Conservation (phyloP, 2,888 invertebrate genomes). For the Epiblema foenella region DNA sequence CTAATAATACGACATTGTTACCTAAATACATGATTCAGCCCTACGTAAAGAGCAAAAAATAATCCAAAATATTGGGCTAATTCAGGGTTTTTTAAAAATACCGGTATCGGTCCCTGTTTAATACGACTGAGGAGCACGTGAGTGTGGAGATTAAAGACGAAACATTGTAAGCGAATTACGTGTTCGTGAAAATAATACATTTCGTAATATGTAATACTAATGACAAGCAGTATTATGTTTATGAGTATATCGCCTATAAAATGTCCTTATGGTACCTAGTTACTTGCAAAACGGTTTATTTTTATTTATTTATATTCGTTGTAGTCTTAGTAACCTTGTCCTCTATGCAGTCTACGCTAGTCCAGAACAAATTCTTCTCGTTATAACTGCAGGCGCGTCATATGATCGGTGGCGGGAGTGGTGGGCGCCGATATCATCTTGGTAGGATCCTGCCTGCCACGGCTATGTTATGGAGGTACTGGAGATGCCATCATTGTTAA, state of each 20-base stretch:
- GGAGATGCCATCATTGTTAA: constrained; percentile 35
- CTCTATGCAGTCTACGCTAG: not conserved
- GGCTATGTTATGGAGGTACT: constrained; percentile 13
- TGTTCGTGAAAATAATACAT: not conserved
- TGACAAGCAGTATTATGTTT: too few species aligned
- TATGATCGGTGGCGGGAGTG: not conserved
- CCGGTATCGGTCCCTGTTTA: too few species aligned
- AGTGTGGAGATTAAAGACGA: not conserved
- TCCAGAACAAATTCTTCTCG: not conserved
- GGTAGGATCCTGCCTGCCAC: constrained; percentile 24
- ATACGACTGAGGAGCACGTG: not conserved
- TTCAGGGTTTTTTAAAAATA: too few species aligned
- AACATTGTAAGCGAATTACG: not conserved
- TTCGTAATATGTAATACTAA: not conserved
- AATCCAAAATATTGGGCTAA: too few species aligned
- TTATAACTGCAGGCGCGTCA: not conserved
- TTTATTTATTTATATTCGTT: too few species aligned
- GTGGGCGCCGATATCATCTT: constrained; percentile 31
- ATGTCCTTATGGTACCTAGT: too few species aligned
- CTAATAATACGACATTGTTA: too few species aligned
- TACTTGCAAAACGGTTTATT: too few species aligned
- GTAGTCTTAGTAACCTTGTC: too few species aligned
- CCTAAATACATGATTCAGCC: too few species aligned
- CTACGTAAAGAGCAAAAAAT: too few species aligned
- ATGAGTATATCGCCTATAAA: too few species aligned